Percentiles rank a stretch among this genome's conserved stretches.
Conservation (phyloP, 2,888 invertebrate genomes). For the Camptogramma bilineatum region DNA sequence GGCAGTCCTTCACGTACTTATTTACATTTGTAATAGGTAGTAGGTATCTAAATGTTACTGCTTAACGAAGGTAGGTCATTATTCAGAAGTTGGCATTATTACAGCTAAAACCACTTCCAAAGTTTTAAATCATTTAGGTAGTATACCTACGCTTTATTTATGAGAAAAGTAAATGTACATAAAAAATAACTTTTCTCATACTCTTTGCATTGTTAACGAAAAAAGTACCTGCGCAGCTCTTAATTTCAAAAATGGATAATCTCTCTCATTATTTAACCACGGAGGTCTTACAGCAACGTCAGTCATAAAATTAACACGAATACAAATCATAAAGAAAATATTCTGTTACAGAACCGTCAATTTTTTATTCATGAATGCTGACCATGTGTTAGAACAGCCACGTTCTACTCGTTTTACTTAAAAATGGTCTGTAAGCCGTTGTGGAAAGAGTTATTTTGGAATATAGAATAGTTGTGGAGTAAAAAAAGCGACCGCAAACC, state of each 20-base stretch:
- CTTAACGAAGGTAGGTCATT: not conserved
- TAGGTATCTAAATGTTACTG: not conserved
- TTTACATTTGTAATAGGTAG: not conserved
- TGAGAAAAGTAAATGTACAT: not conserved
- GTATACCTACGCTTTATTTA: not conserved
- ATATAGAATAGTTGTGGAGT: conserved; percentile 37
- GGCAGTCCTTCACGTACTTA: not conserved
- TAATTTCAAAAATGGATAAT: conserved; percentile 10
- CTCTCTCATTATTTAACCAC: conserved; percentile 24
- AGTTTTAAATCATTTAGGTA: not conserved
- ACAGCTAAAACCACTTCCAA: not conserved
- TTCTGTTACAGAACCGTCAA: conserved; percentile 32
- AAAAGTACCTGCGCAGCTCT: not conserved
- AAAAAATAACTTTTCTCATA: conserved; percentile 4
- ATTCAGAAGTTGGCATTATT: not conserved
- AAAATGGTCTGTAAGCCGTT: conserved; percentile 42
- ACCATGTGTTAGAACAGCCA: conserved; percentile 38
- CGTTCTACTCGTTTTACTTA: conserved; percentile 14
- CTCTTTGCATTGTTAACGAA: not conserved
- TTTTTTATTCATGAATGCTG: conserved; percentile 40
- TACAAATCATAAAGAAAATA: conserved; percentile 27
- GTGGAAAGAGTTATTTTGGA: conserved; percentile 42
- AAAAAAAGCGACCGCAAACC: conserved; percentile 58
- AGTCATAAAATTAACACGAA: conserved; percentile 30
- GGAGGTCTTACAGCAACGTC: conserved; percentile 18